Evolutionary conservation across 2,888 invertebrate genomes (phyloP), one percentile per base, ranked within the genome.

Genomic region (Amblyjoppa proteus): DNA sequence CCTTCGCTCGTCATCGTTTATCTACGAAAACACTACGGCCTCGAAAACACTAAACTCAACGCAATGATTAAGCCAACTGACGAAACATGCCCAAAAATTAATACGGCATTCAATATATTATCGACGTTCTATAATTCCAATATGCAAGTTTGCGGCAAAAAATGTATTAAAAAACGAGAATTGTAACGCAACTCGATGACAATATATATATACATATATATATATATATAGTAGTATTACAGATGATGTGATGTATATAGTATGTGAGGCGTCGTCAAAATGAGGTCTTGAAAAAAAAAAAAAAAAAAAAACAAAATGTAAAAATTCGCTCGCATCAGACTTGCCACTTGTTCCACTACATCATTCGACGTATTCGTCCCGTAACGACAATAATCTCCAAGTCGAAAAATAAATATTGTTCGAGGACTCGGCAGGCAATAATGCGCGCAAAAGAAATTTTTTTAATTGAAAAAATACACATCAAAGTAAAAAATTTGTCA

Each of bases 1-100:
- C 41, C 68, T 56, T 76, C 71, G 28, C 73, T 71, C 45, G 25
- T 49, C 38, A 51, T 68, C 78, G 34, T 53, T 49, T 76, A 90
- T 89, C 91, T 91, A 92, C 89, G 89, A 89, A 89, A 91, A 89
- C 88, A 89, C 91, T 91, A 91, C 91, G 89, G 89, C 90, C 88
- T 90, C 91, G 90, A 89, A 90, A 89, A 88, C 82, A 89, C 90
- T 87, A 85, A 89, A 90, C 89, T 90, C 91, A 91, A 91, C 91
- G 90, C 89, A 90, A 89, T 88, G 85, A 31, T 89, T 88, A 93
- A 93, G 92, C 92, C 85, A 93, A 92, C 90, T 92, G 91, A 91
- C 91, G 91, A 90, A 92, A 93, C 92, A 92, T 93, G 94, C 92
- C 93, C 92, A 93, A 93, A 91, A 93, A 93, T 93, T 88, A 92